Base-by-base conservation (phyloP, 92 coral and sea anemone genomes). In the Chrysogorgia sp. region DNA sequence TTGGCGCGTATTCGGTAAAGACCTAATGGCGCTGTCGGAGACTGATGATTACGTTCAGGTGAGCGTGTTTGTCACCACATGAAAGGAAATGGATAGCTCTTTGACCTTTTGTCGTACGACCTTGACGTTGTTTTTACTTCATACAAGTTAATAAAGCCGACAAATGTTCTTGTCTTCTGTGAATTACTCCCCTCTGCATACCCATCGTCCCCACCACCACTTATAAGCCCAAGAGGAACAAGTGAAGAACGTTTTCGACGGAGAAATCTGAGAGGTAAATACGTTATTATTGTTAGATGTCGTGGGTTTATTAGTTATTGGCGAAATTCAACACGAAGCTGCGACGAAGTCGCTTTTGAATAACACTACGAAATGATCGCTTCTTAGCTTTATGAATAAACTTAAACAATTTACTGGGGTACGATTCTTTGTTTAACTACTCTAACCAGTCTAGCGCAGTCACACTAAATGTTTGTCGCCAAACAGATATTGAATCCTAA, bases 11-110 rank as follows among this genome's bases (percentile, higher is more conserved):
- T 49, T 69, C 26, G 12, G 74, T n/a, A 32, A 34, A 14, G 78
- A 21, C 4, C 7, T 33, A 30, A 28, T n/a, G 64, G 48, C 78
- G 20, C 78, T 50, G 63, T 17, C 17, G 45, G 78, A 49, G 63
- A 30, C 48, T 32, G 62, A 50, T 32, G 78, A 50, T 21, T n/a
- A 45, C 15, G 29, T 1, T 50, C 24, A 25, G 37, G 40, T 53
- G 78, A 69, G 40, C 63, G 21, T 58, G 32, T 21, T 34, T 71
- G 64, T 71, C 78, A 71, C 78, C 78, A 49, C 78, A 53, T 71
- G 63, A 50, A 33, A 37, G 78, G 63, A 71, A 71, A 50, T 20
- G 34, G 63, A 71, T 71, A 71, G 22, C 45, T 50, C 21, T 40
- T 71, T 71, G 78, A 71, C 78, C 78, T 71, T 53, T 71, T 71